Evolutionary conservation across 2,888 invertebrate species (phyloP), one percentile per base, ranked within the genome.

Genomic region (Scrobipalpa costella): DNA sequence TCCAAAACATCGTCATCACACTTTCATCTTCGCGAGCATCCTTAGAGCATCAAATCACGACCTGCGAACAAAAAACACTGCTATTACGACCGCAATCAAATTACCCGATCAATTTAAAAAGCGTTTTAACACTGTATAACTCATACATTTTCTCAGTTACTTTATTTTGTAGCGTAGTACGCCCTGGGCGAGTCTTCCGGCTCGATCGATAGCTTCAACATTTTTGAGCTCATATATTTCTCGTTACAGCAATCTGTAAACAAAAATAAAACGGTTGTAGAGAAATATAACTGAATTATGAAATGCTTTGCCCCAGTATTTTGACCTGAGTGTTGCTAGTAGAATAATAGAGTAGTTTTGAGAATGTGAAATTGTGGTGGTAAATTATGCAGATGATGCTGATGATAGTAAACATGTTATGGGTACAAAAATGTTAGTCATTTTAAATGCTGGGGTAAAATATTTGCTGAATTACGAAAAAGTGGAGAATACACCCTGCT

Each of bases 101-200:
- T 67, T 64, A 69, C 64, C 61, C 66, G 65, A 66, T 65, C 77
- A 80, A 81, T 83, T 82, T 80, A 76, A 82, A 82, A 79, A 75
- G 79, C 76, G 74, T 78, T 77, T 83, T 82, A 79, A 75, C 80
- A 81, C 79, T 69, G 72, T 77, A 80, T 84, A 83, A 83, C 76
- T 87, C 82, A 84, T 80, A 80, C 77, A 80, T 80, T 78, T 79
- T 80, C 73, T 70, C 79, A 73, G 71, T 77, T 79, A 78, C 77
- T 83, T 81, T 79, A 84, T 81, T 79, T 74, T 75, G 76, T 75
- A 72, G 73, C 73, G 77, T 77, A 81, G 80, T 81, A 82, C 84
- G 81, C 61, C 65, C 61, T 61, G 63, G 62, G 67, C 64, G 63
- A 55, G 63, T 61, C 68, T 63, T 64, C 68, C 68, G 63, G 59